Evolutionary conservation across 2,113 vertebrate species (phyloP).

Genomic region (Sminthopsis crassicaudata): DNA sequence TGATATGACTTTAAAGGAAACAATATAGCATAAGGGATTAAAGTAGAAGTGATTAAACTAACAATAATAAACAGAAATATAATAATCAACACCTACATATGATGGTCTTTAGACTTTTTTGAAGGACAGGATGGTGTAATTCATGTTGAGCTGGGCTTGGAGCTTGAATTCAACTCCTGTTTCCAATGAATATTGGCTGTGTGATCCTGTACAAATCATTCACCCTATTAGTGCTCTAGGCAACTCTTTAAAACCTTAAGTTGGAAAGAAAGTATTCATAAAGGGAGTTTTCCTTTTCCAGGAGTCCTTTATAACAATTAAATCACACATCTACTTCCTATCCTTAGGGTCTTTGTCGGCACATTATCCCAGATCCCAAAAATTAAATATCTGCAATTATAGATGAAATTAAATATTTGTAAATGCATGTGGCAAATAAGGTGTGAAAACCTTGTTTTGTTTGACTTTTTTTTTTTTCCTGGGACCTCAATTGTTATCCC

Average conservation of each 20-base stretch:
- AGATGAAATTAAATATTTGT: not conserved
- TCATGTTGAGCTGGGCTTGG: no score
- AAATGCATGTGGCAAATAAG: not conserved
- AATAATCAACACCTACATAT: not conserved
- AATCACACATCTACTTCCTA: not conserved
- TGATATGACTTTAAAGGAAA: not conserved
- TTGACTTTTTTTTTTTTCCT: not conserved
- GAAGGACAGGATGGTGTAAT: not conserved
- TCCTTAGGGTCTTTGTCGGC: not conserved
- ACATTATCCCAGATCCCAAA: not conserved
- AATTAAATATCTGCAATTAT: not conserved
- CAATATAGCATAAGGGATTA: not conserved
- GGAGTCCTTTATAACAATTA: not conserved
- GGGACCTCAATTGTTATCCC: not conserved
- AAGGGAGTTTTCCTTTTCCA: not conserved
- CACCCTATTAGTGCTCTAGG: not conserved
- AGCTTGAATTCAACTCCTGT: not conserved
- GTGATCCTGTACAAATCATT: not conserved
- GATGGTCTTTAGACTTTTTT: not conserved
- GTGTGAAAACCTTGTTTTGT: not conserved
- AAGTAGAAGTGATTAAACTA: accelerated
- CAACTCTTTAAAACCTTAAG: not conserved
- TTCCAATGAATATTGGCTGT: not conserved
- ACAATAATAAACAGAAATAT: accelerated
- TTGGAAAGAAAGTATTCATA: not conserved